A percentile compares a stretch with the other conserved stretches of the same genome.
These are phyloP conservation scores for Cheilosia variabilis DNA, from an alignment of 2,888 invertebrate genomes.

Conservation along the genomic window DNA sequence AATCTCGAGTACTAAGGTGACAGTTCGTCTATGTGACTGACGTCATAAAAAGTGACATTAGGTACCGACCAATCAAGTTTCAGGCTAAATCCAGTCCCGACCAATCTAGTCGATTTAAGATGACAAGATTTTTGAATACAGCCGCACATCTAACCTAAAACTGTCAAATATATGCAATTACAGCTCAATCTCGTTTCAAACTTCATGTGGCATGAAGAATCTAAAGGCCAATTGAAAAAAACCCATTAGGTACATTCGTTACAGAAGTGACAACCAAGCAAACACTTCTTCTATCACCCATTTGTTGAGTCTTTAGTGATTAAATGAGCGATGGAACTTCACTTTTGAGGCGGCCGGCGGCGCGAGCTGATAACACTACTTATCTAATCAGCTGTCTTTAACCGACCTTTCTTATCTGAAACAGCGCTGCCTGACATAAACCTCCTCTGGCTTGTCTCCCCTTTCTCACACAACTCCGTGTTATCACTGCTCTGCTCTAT, in stretches of 20 bases:
- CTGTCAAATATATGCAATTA: no score
- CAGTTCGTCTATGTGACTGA: no score
- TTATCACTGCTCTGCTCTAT: slow-evolving; percentile 32
- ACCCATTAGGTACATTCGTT: neutral
- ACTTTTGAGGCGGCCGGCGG: slow-evolving; percentile 24
- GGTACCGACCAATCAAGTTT: no score
- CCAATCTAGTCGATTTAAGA: no score
- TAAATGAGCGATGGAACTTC: slow-evolving; percentile 23
- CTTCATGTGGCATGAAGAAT: neutral
- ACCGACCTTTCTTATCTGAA: slow-evolving; percentile 62
- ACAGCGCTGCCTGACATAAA: slow-evolving; percentile 17
- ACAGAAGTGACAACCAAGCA: slow-evolving; percentile 3
- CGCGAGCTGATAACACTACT: slow-evolving; percentile 20
- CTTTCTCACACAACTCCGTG: neutral
- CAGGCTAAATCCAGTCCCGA: no score
- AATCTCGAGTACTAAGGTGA: no score
- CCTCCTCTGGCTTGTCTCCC: neutral
- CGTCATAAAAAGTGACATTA: no score
- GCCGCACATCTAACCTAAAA: no score
- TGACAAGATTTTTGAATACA: no score
- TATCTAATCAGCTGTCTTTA: slow-evolving; percentile 63
- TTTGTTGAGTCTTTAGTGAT: slow-evolving; percentile 18
- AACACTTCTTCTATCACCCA: slow-evolving; percentile 15
- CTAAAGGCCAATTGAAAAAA: no score
- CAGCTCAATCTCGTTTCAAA: no score